These are phyloP conservation scores for Grapholita molesta DNA, from an alignment of 1,140 invertebrate genomes.

Conservation along the genomic window DNA sequence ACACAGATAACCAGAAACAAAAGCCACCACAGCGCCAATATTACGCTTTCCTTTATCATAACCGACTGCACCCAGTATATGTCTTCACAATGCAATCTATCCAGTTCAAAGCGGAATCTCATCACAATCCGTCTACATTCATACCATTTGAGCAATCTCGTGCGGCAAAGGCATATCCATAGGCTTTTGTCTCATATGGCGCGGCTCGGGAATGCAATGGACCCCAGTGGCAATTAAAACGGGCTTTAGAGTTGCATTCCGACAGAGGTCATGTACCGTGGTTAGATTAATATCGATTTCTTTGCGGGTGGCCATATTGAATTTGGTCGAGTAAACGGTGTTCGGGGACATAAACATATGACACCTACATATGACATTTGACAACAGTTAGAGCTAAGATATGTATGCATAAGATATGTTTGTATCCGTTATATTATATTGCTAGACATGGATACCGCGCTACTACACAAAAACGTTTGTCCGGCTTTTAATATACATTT, in stretches of 20 bases:
- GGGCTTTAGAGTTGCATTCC: neutral
- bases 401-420: no score
- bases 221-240: conserved; percentile 2
- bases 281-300: neutral
- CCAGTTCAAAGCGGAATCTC: neutral
- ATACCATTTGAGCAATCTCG: neutral
- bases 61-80: neutral
- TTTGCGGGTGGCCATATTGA: neutral
- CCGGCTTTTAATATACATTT: no score
- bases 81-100: neutral
- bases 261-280: neutral
- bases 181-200: neutral
- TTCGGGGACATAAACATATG: no score
- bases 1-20: neutral
- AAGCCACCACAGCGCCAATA: neutral
- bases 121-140: neutral
- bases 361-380: no score
- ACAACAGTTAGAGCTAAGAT: no score
- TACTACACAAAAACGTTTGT: no score
- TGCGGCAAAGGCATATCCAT: neutral
- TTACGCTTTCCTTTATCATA: neutral
- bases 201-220: neutral
- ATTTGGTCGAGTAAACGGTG: no score
- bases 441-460: no score
- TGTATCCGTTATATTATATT: no score